Base-by-base conservation (phyloP, 2,888 invertebrate genomes). In the Troides helena region DNA sequence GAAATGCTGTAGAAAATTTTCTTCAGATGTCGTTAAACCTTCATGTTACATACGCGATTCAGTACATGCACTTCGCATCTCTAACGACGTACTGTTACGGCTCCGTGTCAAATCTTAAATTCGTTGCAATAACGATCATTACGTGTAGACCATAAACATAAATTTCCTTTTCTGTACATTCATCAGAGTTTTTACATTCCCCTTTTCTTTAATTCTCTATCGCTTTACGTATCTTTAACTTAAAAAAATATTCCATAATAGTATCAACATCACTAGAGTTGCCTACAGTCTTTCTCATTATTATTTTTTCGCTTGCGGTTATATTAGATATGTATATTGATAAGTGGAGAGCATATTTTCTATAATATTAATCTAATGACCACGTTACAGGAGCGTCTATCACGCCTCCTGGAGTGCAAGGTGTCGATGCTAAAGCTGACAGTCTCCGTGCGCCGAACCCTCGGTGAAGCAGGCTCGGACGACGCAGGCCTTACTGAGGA, bases 401-500 rank as follows among this genome's bases (percentile, higher is more conserved):
- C 93, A 6, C 89, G 91, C 59, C 87, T 94, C 56, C 84, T 93
- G 72, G 93, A 93, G 80, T 92, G 93, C 80, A 93, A 94, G 76
- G 93, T 93, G 70, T 93, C 94, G 25, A 90, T 94, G 81, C 81
- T 94, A 63, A 93, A 93, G 72, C 81, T 94, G 77, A 94, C 94
- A 3, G 94, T 94, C 73, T 92, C 94, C 0, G 94, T 94, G 64
- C 93, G 94, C 65, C 93, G 94, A 1, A 90, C 94, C 18, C 89
- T 94, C 7, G 90, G 93, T 8, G 94, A 92, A 61, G 81, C 85
- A 79, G 90, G 89, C 62, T 74, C 83, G 0, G 91, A 91, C 57
- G 92, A 90, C 67, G 82, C 80, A 36, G 91, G 93, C 1, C 89
- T 96, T 74, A 95, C 95, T 73, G 92, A 94, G 39, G 95, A 95